Evolutionary conservation across 1,140 invertebrate genomes (phyloP).

Genomic region (Lamellibrachia luymesi): DNA sequence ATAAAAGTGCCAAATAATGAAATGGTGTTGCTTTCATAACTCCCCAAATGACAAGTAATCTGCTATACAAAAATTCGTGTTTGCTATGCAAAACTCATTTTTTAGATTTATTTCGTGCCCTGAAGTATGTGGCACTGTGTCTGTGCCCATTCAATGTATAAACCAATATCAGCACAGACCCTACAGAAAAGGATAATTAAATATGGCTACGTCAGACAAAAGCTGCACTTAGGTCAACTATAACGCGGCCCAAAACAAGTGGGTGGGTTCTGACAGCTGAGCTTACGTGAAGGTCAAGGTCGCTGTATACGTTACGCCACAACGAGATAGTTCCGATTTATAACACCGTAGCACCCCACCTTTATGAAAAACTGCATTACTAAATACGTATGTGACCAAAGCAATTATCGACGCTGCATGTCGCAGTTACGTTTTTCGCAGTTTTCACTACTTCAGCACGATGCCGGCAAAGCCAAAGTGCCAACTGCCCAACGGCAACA

Average conservation of each 20-base stretch:
- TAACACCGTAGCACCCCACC: not conserved
- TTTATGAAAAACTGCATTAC: not conserved
- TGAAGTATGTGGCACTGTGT: too few species aligned
- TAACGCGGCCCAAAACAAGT: not conserved
- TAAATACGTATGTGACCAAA: not conserved
- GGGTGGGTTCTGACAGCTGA: not conserved
- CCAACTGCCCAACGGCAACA: not conserved
- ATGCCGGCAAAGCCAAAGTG: not conserved
- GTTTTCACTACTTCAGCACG: not conserved
- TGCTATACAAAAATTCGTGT: too few species aligned
- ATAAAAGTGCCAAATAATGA: too few species aligned
- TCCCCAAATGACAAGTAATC: too few species aligned
- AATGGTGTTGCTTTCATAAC: too few species aligned
- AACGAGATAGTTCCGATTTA: not conserved
- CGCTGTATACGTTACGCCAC: not conserved
- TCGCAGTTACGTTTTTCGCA: not conserved
- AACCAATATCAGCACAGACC: too few species aligned
- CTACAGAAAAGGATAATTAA: not conserved
- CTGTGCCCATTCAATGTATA: too few species aligned
- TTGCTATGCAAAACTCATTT: too few species aligned
- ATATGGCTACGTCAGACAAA: not conserved
- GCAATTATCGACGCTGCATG: not conserved
- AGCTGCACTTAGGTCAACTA: not conserved
- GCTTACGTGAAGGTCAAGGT: not conserved
- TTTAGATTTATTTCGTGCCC: too few species aligned